A percentile compares a stretch with the other conserved stretches of the same genome.
These are phyloP conservation scores for Morelia viridis DNA, from an alignment of 2,797 vertebrate species.

Conservation along the genomic window DNA sequence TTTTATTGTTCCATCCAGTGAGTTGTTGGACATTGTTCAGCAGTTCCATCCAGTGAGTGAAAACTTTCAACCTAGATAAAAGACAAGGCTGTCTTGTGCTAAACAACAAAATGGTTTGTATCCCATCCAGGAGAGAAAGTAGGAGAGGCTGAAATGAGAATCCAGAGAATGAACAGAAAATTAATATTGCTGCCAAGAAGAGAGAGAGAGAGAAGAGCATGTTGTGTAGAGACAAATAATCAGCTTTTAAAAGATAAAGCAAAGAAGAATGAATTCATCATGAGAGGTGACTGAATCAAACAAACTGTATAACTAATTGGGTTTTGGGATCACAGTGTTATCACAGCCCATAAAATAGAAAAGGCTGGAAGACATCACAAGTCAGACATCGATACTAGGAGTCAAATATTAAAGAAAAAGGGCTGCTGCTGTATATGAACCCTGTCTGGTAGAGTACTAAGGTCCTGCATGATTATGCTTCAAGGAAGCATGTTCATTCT, in stretches of 20 bases:
- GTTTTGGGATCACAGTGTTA: not conserved
- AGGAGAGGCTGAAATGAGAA: not conserved
- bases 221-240: accelerated
- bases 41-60: not conserved
- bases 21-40: not conserved
- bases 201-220: not conserved
- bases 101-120: not conserved
- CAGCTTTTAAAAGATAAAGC: constrained; percentile 3
- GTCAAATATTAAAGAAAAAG: not conserved
- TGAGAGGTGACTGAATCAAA: not conserved
- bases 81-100: not conserved
- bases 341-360: accelerated
- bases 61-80: constrained; percentile 4
- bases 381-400: constrained; percentile 13
- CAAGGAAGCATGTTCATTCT: not conserved
- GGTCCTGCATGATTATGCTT: not conserved
- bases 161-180: constrained; percentile 7
- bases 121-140: not conserved
- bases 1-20: not conserved
- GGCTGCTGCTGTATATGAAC: constrained; percentile 3
- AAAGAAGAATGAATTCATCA: not conserved
- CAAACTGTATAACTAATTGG: constrained; percentile 14
- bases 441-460: constrained; percentile 9
- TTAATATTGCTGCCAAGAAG: not conserved
- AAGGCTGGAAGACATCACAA: not conserved